phyloP scores from a whole-genome alignment of 2,113 vertebrate genomes.

The Mesocricetus auratus region DNA sequence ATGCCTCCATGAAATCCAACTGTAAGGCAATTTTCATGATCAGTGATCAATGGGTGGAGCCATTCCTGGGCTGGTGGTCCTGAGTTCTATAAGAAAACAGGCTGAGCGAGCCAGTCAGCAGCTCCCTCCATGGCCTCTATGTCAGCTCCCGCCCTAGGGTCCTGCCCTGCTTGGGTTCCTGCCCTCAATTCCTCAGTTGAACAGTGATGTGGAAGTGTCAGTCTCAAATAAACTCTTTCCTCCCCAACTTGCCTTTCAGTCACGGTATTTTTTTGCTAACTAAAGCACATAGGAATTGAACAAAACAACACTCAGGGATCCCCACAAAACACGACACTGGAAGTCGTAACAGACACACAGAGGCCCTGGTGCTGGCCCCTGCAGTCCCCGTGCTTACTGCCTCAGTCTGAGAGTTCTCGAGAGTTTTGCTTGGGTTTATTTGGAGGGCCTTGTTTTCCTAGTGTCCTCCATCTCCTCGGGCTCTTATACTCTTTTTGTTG shows the following conservation, averaged over 20 bases:
- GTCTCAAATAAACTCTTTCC: neutral
- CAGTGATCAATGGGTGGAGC: neutral
- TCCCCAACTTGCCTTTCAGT: neutral
- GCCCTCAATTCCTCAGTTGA: neutral
- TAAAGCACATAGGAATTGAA: neutral
- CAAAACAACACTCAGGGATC: neutral
- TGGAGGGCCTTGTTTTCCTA: neutral
- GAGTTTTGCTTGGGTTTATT: neutral
- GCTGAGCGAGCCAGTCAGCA: neutral
- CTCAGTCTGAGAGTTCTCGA: accelerated
- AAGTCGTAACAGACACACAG: neutral
- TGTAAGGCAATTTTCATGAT: neutral
- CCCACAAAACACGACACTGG: neutral
- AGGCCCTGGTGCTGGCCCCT: neutral
- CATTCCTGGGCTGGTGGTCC: too few relatives aligned
- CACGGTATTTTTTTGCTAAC: too few relatives aligned
- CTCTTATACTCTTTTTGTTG: neutral
- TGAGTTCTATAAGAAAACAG: neutral
- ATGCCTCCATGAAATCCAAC: neutral
- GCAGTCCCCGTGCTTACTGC: neutral
- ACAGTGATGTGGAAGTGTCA: neutral
- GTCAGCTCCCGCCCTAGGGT: neutral
- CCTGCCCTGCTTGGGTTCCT: neutral
- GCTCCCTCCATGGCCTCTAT: neutral
- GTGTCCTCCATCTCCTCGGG: neutral